Base-by-base conservation (phyloP, 2,888 invertebrate species). In the Diaperis boleti region DNA sequence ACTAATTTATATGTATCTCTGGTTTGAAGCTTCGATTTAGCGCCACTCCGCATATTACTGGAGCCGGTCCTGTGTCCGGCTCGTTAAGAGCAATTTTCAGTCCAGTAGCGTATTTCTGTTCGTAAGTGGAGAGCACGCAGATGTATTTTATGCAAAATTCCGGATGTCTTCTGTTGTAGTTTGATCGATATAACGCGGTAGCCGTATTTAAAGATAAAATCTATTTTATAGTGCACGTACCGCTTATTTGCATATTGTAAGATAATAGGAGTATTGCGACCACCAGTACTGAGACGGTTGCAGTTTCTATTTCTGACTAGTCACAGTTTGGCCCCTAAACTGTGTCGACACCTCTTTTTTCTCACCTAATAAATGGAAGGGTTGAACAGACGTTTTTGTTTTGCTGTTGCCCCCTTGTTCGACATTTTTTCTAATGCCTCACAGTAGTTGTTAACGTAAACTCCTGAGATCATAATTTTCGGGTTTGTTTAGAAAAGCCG, bases 171-270 rank as follows among this genome's bases (percentile, higher is more conserved):
- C 55, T 55, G 62, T 56, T 60, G 62, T 37, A 54, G 61, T 61
- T 67, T 67, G 65, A 67, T 67, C 67, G 67, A 67, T 67, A 67
- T 64, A 65, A 67, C 60, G 65, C 65, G 44, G 44, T 57, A 57
- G 60, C 31, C 54, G 62, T 61, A 62, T 52, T 57, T 42, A 44
- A 10, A 59, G 67, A 67, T 67, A 67, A 44, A 60, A 67, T 65
- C 67, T 49, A 33, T 33, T 49, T 37, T 37, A 52, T 52, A 13
- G 22, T 14, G 37, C 18, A 50, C 60, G 17, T 17, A 39, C 56
- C 42, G 62, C 56, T 60, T 55, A 67, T 64, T 67, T 67, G 62
- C 67, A 67, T 67, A 67, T 59, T 61, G 44, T 41, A 45, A 54
- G 44, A 54, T 45, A 35, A 35, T 39, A 17, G 29, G n/a, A 57